Base-by-base conservation (phyloP, 2,797 vertebrate genomes). In the Sebastes oblongus region DNA sequence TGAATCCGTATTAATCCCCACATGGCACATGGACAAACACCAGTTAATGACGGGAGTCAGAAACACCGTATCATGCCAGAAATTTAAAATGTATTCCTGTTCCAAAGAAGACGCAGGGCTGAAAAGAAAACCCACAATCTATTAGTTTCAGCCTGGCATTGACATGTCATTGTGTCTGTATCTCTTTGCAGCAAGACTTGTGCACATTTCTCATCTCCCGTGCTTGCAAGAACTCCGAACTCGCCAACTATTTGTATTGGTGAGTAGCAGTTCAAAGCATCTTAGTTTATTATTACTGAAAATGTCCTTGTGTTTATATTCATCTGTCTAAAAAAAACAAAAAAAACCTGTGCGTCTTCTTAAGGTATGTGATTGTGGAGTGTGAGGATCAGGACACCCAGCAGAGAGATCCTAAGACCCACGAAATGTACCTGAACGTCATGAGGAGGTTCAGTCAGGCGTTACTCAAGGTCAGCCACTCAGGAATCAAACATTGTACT, bases 241-340 rank as follows among this genome's bases (percentile, higher is more conserved):
- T 99, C 75, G 98, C 97, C 73, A 99, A 99, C 94, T 99, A 99
- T 87, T 94, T 99, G 85, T 99, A 99, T 89, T 99, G 98, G 98
- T 99, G 95, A 87, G 97, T 87, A 12, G 34, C 3, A 61, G 4
- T 1, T 20, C 50, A 11, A 61, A 64, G 1, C 13, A 16, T 22
- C 30, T n/a, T 1, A 2, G 52, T 13, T 66, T 8, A 7, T 20
- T 3, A 30, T 25, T 1, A 25, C 22, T 32, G 6, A 22, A 10
- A 20, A 2, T 1, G 32, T 20, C 25, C 66, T 20, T 55, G 27
- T 61, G 10, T 80, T 54, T 75, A 32, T 61, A 8, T 71, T 71
- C 34, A 46, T 54, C 2, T 36, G 10, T 36, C 13, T 25, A 6
- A 55, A 25, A 25, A 3, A 3, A 25, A 25, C 25, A 25, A 25